Conservation (phyloP, 37 sponge, comb jelly and placozoan species). For the Cliona cf. orientalis region DNA sequence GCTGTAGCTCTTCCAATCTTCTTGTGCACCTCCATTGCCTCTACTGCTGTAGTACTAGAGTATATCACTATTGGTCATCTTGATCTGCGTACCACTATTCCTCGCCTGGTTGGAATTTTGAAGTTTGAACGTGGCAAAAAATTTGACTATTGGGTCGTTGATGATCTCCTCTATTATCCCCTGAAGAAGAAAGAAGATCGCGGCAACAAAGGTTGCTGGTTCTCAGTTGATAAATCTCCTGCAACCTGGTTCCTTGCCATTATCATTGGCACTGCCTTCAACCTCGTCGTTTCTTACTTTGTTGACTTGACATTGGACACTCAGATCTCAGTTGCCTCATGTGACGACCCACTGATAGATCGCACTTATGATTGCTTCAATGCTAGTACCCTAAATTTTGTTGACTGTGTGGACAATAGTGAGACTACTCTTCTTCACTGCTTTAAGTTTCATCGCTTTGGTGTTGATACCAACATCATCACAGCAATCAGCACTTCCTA, state of each 20-base stretch:
- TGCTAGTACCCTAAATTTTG: conserved; percentile 4
- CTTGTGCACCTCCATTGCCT: conserved; percentile 13
- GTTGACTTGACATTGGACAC: conserved; percentile 25
- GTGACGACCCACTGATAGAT: background rate
- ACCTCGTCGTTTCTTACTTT: conserved; percentile 34
- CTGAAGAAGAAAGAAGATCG: background rate
- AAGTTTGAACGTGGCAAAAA: conserved; percentile 36
- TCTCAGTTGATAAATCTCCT: background rate
- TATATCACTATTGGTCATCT: conserved; percentile 54
- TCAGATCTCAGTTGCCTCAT: conserved; percentile 17
- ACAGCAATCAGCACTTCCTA: conserved; percentile 28
- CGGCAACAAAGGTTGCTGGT: background rate
- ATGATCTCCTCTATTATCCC: conserved; percentile 42
- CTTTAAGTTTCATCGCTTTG: conserved; percentile 62
- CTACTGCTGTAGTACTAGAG: conserved; percentile 46
- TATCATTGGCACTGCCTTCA: conserved; percentile 13
- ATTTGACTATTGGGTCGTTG: conserved; percentile 56
- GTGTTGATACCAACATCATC: conserved; percentile 46
- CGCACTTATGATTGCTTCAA: conserved; percentile 41
- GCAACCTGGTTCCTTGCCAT: conserved; percentile 33
- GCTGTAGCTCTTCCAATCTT: conserved; percentile 47
- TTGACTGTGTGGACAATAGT: conserved; percentile 29
- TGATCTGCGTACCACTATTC: conserved; percentile 25
- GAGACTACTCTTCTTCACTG: conserved; percentile 29
- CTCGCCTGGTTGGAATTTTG: conserved; percentile 33